Base-by-base conservation (phyloP, 2,888 invertebrate species). In the Scaptodrosophila latifasciaeformis region DNA sequence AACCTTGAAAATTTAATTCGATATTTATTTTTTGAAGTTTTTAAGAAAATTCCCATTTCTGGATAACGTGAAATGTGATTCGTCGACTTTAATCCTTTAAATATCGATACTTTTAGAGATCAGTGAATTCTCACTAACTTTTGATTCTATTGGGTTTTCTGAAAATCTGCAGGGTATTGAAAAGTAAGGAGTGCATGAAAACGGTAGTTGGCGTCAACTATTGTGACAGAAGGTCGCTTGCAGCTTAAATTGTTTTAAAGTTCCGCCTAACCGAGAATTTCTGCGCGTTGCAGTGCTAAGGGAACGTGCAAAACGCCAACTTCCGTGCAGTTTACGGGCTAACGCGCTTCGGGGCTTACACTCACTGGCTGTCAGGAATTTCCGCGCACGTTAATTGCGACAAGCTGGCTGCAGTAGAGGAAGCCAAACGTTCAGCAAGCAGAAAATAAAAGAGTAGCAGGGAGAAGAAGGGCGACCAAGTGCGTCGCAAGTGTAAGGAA, bases 321-420 rank as follows among this genome's bases (percentile, higher is more conserved):
- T 80, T 80, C 80, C 78, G 78, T 80, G 67, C 81, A 50, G 65
- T 62, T 74, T 70, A 80, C 75, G 74, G 75, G 67, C 53, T 71
- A 65, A 55, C 62, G 77, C 70, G 40, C 65, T 62, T 19, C 17
- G 13, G 13, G 37, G 15, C 37, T 24, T 24, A 24, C 24, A 24
- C 24, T 17, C 37, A 17, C 37, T 56, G 58, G 18, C 59, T 70
- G 70, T 47, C 80, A 75, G 80, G 74, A 75, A 75, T 75, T 75
- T 75, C 74, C 74, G 78, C 74, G 78, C 59, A 70, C 74, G 81
- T 80, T 80, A 75, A 75, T 75, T 75, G 74, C 74, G 80, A 75
- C 70, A 77, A 39, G 39, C 47, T 27, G n/a, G 13, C 44, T 12
- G 37, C 13, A 17, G 18, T 17, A 13, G 17, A 15, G 37, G 13